A percentile compares a stretch with the other conserved stretches of the same genome.
phyloP scores from a whole-genome alignment of 2,113 vertebrate genomes.

The Zosterops hypoxanthus region DNA sequence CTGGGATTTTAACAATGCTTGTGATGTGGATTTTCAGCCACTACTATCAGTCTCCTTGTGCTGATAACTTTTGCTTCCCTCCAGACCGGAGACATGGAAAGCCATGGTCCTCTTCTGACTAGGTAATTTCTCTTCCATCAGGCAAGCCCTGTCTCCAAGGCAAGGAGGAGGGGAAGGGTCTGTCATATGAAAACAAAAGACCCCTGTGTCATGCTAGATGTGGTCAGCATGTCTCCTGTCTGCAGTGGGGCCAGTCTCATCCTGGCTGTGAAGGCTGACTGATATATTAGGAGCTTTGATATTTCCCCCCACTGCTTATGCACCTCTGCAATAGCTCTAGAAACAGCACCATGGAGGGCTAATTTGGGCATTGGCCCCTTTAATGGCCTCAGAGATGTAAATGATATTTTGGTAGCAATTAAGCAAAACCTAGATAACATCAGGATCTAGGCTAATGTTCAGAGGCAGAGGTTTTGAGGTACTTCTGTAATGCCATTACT shows the following conservation, averaged over 20 bases:
- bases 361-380: too few relatives aligned
- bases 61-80: conserved; percentile 56
- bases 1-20: conserved; percentile 82
- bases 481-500: background rate
- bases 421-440: background rate
- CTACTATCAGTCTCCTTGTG: conserved; percentile 69
- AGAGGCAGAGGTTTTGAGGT: background rate
- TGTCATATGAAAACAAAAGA: background rate
- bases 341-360: background rate
- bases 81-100: conserved; percentile 70
- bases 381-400: background rate
- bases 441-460: background rate
- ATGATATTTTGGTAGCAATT: background rate
- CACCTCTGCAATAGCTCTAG: background rate
- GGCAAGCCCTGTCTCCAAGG: background rate
- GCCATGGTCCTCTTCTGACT: conserved; percentile 75
- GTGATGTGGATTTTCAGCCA: conserved; percentile 84
- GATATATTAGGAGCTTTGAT: background rate
- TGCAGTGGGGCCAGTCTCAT: background rate
- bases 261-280: rapidly evolving
- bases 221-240: background rate
- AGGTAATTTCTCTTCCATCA: conserved; percentile 66
- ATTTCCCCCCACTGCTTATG: rapidly evolving
- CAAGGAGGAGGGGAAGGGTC: conserved; percentile 22
- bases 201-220: rapidly evolving